Conservation (phyloP, 2,888 invertebrate species). For the Callinectes sapidus region DNA sequence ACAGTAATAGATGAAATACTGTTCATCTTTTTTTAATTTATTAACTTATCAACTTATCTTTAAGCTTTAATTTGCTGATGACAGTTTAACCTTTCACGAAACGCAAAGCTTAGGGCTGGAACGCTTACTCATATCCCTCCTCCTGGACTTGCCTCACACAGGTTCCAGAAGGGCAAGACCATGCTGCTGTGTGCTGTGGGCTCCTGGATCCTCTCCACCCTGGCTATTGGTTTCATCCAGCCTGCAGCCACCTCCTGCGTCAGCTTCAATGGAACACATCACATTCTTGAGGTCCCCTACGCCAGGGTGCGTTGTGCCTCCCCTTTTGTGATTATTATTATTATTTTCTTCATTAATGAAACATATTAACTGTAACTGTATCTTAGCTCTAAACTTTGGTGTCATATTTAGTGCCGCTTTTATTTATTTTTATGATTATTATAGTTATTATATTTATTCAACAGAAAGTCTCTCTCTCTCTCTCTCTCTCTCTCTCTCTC, state of each 20-base stretch:
- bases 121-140: neutral
- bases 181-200: constrained; percentile 92
- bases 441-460: no score
- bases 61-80: neutral
- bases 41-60: neutral
- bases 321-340: neutral
- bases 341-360: neutral
- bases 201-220: constrained; percentile 97
- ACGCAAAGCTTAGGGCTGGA: neutral
- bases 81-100: neutral
- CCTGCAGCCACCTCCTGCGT: constrained; percentile 76
- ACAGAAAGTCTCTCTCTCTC: neutral
- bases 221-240: constrained; percentile 92
- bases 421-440: no score
- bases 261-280: constrained; percentile 81
- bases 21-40: neutral
- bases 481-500: constrained; percentile 23
- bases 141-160: constrained; percentile 73
- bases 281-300: constrained; percentile 74
- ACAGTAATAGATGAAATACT: no score
- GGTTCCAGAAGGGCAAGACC: constrained; percentile 90
- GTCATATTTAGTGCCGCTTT: no score
- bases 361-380: no score
- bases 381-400: neutral
- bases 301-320: constrained; percentile 50